Evolutionary conservation across 2,797 vertebrate species (phyloP), one percentile per base, ranked within the genome.

Genomic region (Lagodon rhomboides): DNA sequence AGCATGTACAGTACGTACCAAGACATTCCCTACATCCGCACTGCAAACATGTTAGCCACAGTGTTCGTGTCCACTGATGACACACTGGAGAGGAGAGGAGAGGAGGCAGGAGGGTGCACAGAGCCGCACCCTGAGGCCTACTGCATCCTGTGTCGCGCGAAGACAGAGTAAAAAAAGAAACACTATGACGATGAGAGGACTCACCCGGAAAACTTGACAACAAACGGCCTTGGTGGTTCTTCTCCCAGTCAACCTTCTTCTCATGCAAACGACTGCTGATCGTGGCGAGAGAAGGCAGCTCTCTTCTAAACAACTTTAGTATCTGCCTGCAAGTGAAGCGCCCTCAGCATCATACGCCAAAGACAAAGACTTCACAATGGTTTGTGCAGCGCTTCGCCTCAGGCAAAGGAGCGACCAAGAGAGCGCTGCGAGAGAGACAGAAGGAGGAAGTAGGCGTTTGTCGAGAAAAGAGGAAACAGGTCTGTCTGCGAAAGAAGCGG

Each of bases 401-500:
- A 49, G 77, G 83, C 75, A 72, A 75, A 43, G 84, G 54, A 85
- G 64, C 44, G 27, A 79, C 73, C 47, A 47, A 90, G 66, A 84
- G 87, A 82, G 62, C 25, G 79, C 82, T 12, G 76, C 81, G 81
- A 84, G 83, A 88, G 65, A 77, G 68, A 88, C 82, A 89, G 89
- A 94, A 94, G 88, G 85, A 95, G 96, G 96, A 96, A 96, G 94
- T 96, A 92, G 95, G 95, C 93, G 95, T 95, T 92, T 86, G 68
- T 92, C 58, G 43, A 81, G 74, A 87, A 89, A 94, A 94, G 85
- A 96, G 95, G 95, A 96, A 96, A 91, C 85, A 34, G 83, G 89
- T 89, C 80, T 61, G 86, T 77, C 66, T 44, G 73, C 6, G n/a
- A 50, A 82, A 80, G 85, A 92, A 83, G 93, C 93, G 92, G 81